Conservation (phyloP, 1,140 invertebrate genomes). For the Drosophila subpulchrella region DNA sequence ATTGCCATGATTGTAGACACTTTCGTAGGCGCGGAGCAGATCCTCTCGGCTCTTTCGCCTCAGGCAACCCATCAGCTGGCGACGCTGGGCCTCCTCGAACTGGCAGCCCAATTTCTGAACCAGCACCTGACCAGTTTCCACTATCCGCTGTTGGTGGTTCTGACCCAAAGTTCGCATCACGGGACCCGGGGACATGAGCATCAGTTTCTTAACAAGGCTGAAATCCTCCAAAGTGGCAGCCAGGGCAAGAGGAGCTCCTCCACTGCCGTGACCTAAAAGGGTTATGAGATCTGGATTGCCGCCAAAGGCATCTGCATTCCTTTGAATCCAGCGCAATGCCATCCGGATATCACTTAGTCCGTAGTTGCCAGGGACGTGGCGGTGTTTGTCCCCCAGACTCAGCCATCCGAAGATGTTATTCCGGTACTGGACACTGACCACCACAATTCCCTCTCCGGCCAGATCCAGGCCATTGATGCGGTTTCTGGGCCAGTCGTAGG, state of each 20-base stretch:
- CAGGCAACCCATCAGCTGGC: constrained; percentile 86
- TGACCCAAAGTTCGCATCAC: constrained; percentile 83
- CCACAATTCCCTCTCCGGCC: constrained; percentile 87
- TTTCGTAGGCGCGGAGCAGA: constrained; percentile 86
- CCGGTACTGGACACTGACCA: constrained; percentile 88
- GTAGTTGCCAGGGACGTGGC: constrained; percentile 88
- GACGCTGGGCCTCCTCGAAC: constrained; percentile 75
- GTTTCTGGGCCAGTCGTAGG: constrained; percentile 83
- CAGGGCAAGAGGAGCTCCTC: constrained; percentile 61
- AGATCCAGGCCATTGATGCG: constrained; percentile 88
- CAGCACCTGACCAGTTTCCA: constrained; percentile 86
- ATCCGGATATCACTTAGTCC: constrained; percentile 90
- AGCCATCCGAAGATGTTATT: constrained; percentile 90
- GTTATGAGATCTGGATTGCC: constrained; percentile 90
- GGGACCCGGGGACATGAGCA: constrained; percentile 90
- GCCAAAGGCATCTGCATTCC: constrained; percentile 90
- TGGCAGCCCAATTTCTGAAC: constrained; percentile 86
- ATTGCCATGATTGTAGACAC: constrained; percentile 86
- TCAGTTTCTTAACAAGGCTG: constrained; percentile 52
- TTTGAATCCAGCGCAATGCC: constrained; percentile 89
- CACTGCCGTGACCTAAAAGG: constrained; percentile 87
- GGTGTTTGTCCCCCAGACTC: constrained; percentile 86
- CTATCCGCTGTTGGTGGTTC: constrained; percentile 60
- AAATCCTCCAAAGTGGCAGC: constrained; percentile 27
- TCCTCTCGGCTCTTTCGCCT: constrained; percentile 86